These are phyloP conservation scores for Centruroides vittatus DNA, from an alignment of 1,140 invertebrate species.

Conservation along the genomic window DNA sequence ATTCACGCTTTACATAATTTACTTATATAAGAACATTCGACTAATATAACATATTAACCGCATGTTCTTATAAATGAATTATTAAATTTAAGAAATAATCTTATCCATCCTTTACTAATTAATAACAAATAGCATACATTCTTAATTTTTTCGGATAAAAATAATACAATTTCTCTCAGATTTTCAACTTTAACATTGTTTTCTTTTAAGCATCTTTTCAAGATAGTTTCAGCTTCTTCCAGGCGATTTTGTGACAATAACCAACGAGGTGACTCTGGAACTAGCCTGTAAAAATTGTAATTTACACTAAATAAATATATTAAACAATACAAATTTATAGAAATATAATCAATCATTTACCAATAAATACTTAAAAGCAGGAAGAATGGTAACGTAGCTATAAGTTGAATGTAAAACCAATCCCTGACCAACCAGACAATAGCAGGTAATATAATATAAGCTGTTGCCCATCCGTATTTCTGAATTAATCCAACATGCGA, in stretches of 20 bases:
- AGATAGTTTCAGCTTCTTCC: slow-evolving; percentile 48
- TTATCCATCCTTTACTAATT: no score
- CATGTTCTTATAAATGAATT: no score
- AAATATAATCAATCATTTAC: slow-evolving; percentile 29
- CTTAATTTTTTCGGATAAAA: background rate
- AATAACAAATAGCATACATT: background rate
- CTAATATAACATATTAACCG: background rate
- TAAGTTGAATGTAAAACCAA: slow-evolving; percentile 58
- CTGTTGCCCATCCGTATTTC: slow-evolving; percentile 61
- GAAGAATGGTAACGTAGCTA: slow-evolving; percentile 53
- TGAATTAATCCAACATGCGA: slow-evolving; percentile 58
- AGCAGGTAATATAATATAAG: slow-evolving; percentile 49
- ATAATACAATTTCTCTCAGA: background rate
- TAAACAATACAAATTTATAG: no score
- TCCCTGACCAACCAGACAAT: slow-evolving; percentile 56
- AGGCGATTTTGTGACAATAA: slow-evolving; percentile 53
- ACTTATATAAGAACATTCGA: slow-evolving; percentile 1
- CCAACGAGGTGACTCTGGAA: slow-evolving; percentile 76
- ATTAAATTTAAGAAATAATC: no score
- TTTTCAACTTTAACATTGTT: slow-evolving; percentile 16
- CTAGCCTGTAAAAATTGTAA: slow-evolving; percentile 32
- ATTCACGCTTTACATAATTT: background rate
- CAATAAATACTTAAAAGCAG: slow-evolving; percentile 62
- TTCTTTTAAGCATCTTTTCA: slow-evolving; percentile 39
- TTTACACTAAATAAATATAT: background rate